phyloP scores from a whole-genome alignment of 2,113 vertebrate genomes.

The Pterocles orientalis region DNA sequence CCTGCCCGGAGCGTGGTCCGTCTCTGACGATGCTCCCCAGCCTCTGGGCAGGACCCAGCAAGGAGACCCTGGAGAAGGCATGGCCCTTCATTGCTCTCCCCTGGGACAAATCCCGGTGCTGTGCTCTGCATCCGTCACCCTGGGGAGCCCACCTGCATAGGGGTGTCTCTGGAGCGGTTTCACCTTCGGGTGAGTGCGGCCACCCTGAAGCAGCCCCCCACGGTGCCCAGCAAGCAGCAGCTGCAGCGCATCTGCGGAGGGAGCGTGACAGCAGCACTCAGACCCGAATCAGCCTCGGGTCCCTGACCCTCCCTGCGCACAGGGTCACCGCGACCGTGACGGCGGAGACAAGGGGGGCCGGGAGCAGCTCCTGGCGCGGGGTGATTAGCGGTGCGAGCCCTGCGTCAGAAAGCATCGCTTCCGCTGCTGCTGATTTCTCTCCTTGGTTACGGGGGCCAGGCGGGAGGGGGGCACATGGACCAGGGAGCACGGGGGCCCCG shows the following conservation, averaged over 20 bases:
- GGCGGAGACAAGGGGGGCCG: background rate
- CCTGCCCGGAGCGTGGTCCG: accelerated
- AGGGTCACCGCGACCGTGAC: background rate
- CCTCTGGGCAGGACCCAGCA: background rate
- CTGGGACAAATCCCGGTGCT: background rate
- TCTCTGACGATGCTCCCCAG: background rate
- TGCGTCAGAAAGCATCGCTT: slow-evolving; percentile 1
- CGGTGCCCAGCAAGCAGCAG: background rate
- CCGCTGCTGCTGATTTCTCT: background rate
- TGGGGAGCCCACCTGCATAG: accelerated
- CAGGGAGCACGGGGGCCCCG: background rate
- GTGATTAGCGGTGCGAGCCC: background rate
- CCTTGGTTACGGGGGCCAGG: slow-evolving; percentile 1
- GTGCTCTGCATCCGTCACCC: background rate
- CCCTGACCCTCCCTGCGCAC: background rate
- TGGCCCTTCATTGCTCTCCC: background rate
- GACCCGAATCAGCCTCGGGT: background rate
- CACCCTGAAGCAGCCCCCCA: background rate
- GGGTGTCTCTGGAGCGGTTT: background rate
- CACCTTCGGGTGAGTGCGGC: background rate
- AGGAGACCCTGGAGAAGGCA: background rate
- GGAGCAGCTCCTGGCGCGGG: background rate
- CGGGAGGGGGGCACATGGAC: background rate
- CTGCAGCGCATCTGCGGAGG: background rate
- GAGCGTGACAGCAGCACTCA: background rate